Evolutionary conservation across 2,888 invertebrate genomes (phyloP).

Genomic region (Ectemnius continuus): DNA sequence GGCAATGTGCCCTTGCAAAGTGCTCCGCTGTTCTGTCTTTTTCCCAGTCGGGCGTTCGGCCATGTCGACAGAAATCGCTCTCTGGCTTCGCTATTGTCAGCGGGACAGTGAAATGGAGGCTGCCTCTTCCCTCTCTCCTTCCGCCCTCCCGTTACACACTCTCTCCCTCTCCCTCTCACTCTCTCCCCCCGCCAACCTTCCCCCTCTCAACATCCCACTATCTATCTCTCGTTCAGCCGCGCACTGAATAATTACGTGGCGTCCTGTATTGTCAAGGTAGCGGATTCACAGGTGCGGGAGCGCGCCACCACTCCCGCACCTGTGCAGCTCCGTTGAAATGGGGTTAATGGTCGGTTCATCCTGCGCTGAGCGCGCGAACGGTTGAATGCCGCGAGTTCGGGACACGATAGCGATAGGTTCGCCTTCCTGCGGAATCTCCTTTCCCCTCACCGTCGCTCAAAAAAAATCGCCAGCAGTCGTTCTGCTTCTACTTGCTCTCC

Average conservation of each 20-base stretch:
- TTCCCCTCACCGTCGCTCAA: conserved; percentile 8
- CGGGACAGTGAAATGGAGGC: conserved; percentile 1
- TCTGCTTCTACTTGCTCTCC: conserved; percentile 18
- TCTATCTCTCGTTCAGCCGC: conserved; percentile 7
- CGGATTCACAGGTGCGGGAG: neutral
- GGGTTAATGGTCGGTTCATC: conserved; percentile 28
- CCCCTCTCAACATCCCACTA: conserved; percentile 6
- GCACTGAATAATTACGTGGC: conserved; percentile 29
- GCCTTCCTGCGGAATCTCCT: conserved; percentile 4
- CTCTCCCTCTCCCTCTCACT: neutral
- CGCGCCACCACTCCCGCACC: neutral
- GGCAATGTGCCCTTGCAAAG: conserved; percentile 44
- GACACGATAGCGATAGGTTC: too few species aligned
- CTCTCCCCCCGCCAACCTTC: too few species aligned
- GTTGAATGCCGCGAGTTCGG: neutral
- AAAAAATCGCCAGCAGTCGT: conserved; percentile 23
- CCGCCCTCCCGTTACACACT: neutral
- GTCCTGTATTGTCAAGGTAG: conserved; percentile 3
- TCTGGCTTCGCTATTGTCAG: conserved; percentile 7
- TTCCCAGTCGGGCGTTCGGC: conserved; percentile 2
- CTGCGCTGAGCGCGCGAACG: neutral
- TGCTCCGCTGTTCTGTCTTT: neutral
- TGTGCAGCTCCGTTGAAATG: conserved; percentile 7
- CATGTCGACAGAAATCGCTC: conserved; percentile 21
- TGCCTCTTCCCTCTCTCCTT: neutral